Conservation (phyloP, 2,888 invertebrate species). For the Apantesis nais region DNA sequence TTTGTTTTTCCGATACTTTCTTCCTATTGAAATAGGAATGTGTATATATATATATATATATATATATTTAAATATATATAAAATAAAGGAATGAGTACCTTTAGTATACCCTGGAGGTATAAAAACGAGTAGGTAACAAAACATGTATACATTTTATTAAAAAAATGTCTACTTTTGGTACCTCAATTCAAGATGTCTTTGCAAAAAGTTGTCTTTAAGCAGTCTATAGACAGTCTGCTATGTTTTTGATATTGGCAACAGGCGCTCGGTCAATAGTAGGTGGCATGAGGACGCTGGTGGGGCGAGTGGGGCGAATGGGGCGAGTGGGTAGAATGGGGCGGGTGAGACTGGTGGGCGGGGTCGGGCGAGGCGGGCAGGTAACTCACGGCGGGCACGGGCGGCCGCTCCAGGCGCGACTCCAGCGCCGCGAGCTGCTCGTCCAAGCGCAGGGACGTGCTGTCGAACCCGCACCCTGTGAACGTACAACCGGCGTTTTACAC, state of each 20-base stretch:
- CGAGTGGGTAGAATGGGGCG: conserved; percentile 6
- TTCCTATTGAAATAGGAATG: neutral
- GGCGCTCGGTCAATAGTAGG: conserved; percentile 64
- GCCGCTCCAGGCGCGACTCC: conserved; percentile 90
- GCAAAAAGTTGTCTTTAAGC: neutral
- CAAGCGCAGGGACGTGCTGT: conserved; percentile 90
- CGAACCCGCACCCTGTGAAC: conserved; percentile 85
- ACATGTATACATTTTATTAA: neutral
- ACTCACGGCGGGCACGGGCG: conserved; percentile 88
- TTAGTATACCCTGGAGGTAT: neutral
- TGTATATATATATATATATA: neutral
- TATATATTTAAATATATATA: neutral
- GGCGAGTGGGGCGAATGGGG: conserved; percentile 30
- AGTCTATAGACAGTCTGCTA: neutral
- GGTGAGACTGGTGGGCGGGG: neutral
- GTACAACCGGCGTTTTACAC: too few relatives aligned
- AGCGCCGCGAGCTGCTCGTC: conserved; percentile 93
- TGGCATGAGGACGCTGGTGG: conserved; percentile 49
- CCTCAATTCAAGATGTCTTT: neutral
- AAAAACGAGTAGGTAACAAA: neutral
- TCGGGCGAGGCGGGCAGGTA: conserved; percentile 55
- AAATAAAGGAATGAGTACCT: neutral
- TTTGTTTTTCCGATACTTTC: neutral
- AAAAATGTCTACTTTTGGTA: neutral
- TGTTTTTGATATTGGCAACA: neutral